Percentiles rank a stretch among this genome's conserved stretches.
Evolutionary conservation across 2,113 vertebrate genomes (phyloP).

Genomic region (Psittacus erithacus): DNA sequence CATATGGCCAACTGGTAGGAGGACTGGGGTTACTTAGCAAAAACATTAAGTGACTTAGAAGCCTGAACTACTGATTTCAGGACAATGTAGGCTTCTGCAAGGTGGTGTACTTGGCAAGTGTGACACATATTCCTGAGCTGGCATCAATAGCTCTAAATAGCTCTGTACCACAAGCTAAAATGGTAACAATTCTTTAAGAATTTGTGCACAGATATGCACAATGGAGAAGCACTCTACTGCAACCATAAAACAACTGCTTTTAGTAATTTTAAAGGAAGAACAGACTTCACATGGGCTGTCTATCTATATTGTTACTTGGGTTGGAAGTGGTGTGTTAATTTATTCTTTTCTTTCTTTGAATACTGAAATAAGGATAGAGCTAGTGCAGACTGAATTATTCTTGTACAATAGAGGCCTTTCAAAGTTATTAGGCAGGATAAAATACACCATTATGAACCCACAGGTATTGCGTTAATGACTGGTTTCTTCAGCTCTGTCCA

Average conservation of each 20-base stretch:
- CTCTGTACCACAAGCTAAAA: not conserved
- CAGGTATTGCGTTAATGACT: not conserved
- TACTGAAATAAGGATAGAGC: not conserved
- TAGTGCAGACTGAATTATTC: not conserved
- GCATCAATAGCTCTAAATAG: not conserved
- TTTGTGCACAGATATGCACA: accelerated
- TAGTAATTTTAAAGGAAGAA: not conserved
- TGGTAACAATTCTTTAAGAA: not conserved
- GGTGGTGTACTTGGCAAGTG: not conserved
- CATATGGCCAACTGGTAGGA: not conserved
- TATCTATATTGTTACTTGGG: not conserved
- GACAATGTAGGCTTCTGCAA: not conserved
- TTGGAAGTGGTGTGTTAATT: not conserved
- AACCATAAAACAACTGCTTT: not conserved
- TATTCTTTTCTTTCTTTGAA: not conserved
- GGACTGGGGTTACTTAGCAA: not conserved
- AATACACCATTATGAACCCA: not conserved
- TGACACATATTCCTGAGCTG: not conserved
- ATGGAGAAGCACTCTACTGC: accelerated
- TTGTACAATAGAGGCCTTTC: not conserved
- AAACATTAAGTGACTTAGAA: not conserved
- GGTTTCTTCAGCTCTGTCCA: not conserved
- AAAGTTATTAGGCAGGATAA: not conserved
- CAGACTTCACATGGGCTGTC: not conserved
- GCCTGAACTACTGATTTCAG: not conserved